Percentiles rank a stretch among this genome's conserved stretches.
phyloP scores from a whole-genome alignment of 2,797 vertebrate genomes.

The Yasuhikotakia modesta region DNA sequence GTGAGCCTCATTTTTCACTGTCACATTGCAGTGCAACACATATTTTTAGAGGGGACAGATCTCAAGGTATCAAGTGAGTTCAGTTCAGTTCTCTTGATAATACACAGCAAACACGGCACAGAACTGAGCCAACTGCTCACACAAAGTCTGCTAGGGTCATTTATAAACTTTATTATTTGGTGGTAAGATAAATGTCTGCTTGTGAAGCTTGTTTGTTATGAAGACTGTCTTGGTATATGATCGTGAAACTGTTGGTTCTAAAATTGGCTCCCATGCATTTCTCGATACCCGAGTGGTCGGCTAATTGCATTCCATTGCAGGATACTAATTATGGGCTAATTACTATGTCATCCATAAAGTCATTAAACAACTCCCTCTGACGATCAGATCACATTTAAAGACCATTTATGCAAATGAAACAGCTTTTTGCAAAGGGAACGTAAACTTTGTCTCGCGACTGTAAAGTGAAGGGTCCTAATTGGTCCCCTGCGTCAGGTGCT shows the following conservation, averaged over 20 bases:
- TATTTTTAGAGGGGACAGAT: conserved; percentile 45
- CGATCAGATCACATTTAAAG: conserved; percentile 6
- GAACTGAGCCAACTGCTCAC: conserved; percentile 22
- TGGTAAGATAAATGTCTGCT: not conserved
- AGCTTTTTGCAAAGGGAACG: not conserved
- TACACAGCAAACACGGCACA: conserved; percentile 27
- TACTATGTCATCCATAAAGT: conserved; percentile 1
- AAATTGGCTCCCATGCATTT: conserved; percentile 4
- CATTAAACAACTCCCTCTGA: conserved; percentile 8
- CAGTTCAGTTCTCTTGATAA: conserved; percentile 51
- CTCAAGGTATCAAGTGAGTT: conserved; percentile 43
- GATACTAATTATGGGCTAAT: conserved; percentile 9
- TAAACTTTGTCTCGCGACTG: conserved; percentile 9
- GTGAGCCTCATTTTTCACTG: conserved; percentile 47
- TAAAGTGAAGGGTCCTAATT: not conserved
- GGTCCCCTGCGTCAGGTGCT: not conserved
- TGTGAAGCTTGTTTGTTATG: not conserved
- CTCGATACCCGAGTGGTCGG: not conserved
- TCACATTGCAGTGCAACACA: conserved; percentile 24
- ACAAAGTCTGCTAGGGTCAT: not conserved
- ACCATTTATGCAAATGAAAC: conserved; percentile 7
- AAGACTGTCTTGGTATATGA: not conserved
- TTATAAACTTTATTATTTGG: not conserved
- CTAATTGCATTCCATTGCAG: not conserved
- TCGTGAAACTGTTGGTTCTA: too few species aligned